A percentile compares a stretch with the other conserved stretches of the same genome.
Conservation (phyloP, 2,113 vertebrate species). For the Melanotaenia duboulayi region DNA sequence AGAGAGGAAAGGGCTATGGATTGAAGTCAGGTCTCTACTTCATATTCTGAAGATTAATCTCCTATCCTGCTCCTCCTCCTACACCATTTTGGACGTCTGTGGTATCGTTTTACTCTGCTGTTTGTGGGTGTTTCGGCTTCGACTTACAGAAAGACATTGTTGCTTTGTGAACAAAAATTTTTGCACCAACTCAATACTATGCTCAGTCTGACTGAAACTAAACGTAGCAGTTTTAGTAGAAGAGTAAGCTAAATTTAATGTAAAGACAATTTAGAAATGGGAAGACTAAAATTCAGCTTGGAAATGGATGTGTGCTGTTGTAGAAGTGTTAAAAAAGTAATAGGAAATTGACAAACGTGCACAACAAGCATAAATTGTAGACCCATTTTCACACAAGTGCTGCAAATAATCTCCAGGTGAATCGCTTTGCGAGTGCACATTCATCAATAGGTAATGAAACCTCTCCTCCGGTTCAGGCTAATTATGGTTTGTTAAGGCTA, state of each 20-base stretch:
- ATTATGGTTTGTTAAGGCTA: slow-evolving; percentile 28
- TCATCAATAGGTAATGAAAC: slow-evolving; percentile 27
- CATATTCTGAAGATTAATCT: slow-evolving; percentile 70
- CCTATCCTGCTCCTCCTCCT: slow-evolving; percentile 61
- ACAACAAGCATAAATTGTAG: not conserved
- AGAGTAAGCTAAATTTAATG: too few species aligned
- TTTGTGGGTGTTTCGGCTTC: slow-evolving; percentile 55
- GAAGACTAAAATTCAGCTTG: not conserved
- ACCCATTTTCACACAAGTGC: slow-evolving; percentile 14
- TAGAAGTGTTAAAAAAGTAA: slow-evolving; percentile 1
- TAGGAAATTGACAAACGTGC: slow-evolving; percentile 2
- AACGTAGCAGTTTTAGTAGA: too few species aligned
- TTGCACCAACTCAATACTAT: not conserved
- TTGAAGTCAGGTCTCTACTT: slow-evolving; percentile 70
- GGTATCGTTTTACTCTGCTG: slow-evolving; percentile 53
- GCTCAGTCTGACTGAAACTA: too few species aligned
- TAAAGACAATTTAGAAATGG: too few species aligned
- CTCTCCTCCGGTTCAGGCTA: slow-evolving; percentile 26
- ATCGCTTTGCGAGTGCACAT: slow-evolving; percentile 23
- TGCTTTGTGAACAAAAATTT: slow-evolving; percentile 40
- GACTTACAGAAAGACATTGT: slow-evolving; percentile 45
- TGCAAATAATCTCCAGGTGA: slow-evolving; percentile 19
- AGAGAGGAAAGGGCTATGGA: slow-evolving; percentile 57
- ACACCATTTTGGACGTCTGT: slow-evolving; percentile 57
- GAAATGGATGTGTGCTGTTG: not conserved